phyloP scores from a whole-genome alignment of 2,113 vertebrate genomes.

The Jaculus jaculus region DNA sequence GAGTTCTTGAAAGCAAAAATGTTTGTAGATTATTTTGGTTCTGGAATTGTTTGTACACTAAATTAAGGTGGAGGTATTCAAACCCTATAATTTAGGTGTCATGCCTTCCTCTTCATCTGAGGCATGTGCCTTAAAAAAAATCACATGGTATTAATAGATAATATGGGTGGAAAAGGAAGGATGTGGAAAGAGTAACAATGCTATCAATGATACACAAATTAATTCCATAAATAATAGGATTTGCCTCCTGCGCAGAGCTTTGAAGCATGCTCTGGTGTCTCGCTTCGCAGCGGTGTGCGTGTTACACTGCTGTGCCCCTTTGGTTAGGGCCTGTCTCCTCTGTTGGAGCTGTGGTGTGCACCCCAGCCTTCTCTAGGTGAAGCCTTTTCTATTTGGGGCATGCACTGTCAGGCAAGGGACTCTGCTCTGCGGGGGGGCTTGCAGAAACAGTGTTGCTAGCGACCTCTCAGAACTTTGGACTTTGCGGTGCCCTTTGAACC shows the following conservation, averaged over 20 bases:
- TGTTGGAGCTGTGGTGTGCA: slow-evolving; percentile 63
- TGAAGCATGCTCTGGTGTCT: background rate
- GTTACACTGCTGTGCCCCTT: slow-evolving; percentile 73
- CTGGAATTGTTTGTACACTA: slow-evolving; percentile 4
- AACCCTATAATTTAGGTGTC: slow-evolving; percentile 50
- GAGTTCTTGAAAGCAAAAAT: background rate
- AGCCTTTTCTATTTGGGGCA: slow-evolving; percentile 51
- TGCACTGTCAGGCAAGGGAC: slow-evolving; percentile 82
- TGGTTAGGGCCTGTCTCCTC: slow-evolving; percentile 83
- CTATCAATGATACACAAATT: background rate
- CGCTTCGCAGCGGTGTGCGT: background rate
- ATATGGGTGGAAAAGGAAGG: background rate
- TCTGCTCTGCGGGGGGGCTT: slow-evolving; percentile 72
- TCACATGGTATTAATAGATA: slow-evolving; percentile 46
- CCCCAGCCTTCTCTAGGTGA: slow-evolving; percentile 74
- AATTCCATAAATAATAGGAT: background rate
- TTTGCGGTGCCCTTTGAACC: slow-evolving; percentile 80
- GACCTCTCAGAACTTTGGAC: slow-evolving; percentile 84
- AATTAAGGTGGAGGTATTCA: slow-evolving; percentile 46
- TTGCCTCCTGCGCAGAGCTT: accelerated
- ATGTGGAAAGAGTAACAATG: slow-evolving; percentile 48
- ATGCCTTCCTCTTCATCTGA: background rate
- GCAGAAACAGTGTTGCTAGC: slow-evolving; percentile 78
- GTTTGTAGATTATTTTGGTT: slow-evolving; percentile 38
- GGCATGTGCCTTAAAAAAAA: slow-evolving; percentile 50